phyloP scores from a whole-genome alignment of 2,888 invertebrate species.

The Gandaritis pyraliata region DNA sequence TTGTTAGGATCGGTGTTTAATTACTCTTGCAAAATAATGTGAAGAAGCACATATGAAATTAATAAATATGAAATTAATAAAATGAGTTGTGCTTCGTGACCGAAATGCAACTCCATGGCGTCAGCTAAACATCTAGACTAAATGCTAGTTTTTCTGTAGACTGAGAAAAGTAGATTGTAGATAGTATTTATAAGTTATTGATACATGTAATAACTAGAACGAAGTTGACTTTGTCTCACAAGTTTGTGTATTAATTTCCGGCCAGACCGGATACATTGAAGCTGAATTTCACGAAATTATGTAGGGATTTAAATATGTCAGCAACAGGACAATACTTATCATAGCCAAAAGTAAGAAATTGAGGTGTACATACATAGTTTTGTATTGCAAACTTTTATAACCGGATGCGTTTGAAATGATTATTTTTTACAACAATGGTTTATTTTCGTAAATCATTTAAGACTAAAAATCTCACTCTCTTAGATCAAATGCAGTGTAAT shows the following conservation, averaged over 20 bases:
- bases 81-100: constrained; percentile 1
- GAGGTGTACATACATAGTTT: constrained; percentile 22
- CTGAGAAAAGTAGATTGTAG: constrained; percentile 12
- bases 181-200: constrained; percentile 14
- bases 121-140: neutral
- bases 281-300: constrained; percentile 2
- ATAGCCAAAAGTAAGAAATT: constrained; percentile 13
- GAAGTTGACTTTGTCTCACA: neutral
- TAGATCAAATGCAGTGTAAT: constrained; percentile 1
- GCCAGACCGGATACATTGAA: neutral
- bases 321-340: constrained; percentile 22
- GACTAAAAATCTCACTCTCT: neutral
- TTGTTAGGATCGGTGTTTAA: constrained; percentile 2
- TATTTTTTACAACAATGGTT: neutral
- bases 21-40: neutral
- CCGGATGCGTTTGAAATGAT: neutral
- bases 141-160: constrained; percentile 6
- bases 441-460: neutral
- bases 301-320: constrained; percentile 18
- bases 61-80: too few species aligned
- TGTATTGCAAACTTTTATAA: constrained; percentile 4
- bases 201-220: neutral
- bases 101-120: neutral
- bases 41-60: neutral
- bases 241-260: neutral